Evolutionary conservation across 2,113 vertebrate species (phyloP).

Genomic region (Upupa epops): DNA sequence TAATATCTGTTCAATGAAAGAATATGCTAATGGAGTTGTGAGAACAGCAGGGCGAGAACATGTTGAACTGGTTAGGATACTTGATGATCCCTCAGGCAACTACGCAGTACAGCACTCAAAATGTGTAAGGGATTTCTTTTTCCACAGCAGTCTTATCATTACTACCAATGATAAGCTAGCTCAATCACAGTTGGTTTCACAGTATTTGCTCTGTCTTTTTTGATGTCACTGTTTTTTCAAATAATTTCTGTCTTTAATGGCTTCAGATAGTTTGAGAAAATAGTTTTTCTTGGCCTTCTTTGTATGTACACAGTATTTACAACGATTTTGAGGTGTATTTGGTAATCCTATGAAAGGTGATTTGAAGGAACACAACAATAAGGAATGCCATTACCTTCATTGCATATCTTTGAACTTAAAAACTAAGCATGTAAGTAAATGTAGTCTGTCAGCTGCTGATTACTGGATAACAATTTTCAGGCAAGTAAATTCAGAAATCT

Average conservation of each 20-base stretch:
- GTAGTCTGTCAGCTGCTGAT: not conserved
- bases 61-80: not conserved
- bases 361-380: not conserved
- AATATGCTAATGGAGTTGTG: not conserved
- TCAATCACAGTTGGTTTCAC: not conserved
- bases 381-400: not conserved
- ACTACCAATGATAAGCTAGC: not conserved
- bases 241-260: not conserved
- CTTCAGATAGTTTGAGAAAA: not conserved
- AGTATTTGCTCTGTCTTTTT: not conserved
- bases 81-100: not conserved
- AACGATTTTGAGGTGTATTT: not conserved
- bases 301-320: not conserved
- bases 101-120: not conserved
- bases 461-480: not conserved
- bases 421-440: not conserved
- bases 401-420: slow-evolving; percentile 15
- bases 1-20: not conserved
- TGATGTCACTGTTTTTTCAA: not conserved
- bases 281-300: not conserved
- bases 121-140: not conserved
- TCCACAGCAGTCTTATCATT: not conserved
- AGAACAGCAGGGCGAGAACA: not conserved
- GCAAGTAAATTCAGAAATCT: not conserved
- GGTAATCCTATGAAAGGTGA: not conserved